phyloP scores from a whole-genome alignment of 2,888 invertebrate genomes.

The Bruchidius siliquastri region DNA sequence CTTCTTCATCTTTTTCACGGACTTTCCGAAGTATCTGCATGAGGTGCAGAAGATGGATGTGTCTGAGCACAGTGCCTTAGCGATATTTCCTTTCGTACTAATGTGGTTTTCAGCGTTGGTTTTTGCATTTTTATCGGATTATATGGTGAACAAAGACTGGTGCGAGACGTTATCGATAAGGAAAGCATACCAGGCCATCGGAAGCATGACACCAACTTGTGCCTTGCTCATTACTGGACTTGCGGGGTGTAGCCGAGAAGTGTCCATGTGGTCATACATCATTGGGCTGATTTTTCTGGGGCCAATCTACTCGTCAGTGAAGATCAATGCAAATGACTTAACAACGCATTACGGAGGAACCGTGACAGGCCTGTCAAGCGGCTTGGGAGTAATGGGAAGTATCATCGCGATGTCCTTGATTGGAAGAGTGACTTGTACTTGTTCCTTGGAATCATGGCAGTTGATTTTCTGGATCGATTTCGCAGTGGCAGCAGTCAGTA shows the following conservation, averaged over 20 bases:
- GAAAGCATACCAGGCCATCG: neutral
- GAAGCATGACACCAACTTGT: neutral
- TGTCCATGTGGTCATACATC: neutral
- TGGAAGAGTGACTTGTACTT: conserved; percentile 7
- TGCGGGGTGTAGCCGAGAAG: neutral
- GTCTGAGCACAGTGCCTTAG: conserved; percentile 9
- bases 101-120: neutral
- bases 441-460: conserved; percentile 9
- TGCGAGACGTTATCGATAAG: neutral
- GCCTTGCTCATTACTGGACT: neutral
- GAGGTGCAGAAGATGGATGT: conserved; percentile 19
- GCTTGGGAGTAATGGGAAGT: conserved; percentile 9
- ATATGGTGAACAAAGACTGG: conserved; percentile 6
- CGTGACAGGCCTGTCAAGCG: conserved; percentile 14
- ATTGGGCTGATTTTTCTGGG: conserved; percentile 6
- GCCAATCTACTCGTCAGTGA: conserved; percentile 14
- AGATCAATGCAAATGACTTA: conserved; percentile 15
- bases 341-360: conserved; percentile 13
- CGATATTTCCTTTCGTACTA: conserved; percentile 8
- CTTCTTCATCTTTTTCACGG: conserved; percentile 51
- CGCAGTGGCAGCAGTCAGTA: neutral
- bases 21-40: conserved; percentile 15
- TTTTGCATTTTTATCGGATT: conserved; percentile 5
- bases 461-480: conserved; percentile 9
- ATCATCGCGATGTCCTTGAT: conserved; percentile 11